These are phyloP conservation scores for Rhorus exstirpatorius DNA, from an alignment of 2,888 invertebrate genomes.

Conservation along the genomic window DNA sequence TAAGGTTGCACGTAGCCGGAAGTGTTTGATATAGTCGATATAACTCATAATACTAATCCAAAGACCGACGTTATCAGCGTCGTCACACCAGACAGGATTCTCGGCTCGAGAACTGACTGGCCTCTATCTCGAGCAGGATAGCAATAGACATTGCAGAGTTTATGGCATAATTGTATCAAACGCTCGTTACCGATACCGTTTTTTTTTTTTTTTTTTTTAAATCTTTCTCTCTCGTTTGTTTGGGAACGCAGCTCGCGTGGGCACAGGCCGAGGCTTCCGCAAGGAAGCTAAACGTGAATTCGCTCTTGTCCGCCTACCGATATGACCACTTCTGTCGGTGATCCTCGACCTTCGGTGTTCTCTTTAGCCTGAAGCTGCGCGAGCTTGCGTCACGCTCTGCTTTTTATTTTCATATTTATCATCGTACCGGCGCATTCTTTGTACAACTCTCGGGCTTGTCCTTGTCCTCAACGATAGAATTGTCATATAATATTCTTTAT, in stretches of 20 bases:
- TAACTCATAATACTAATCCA: background rate
- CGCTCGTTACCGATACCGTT: background rate
- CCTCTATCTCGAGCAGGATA: background rate
- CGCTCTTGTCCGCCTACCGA: constrained; percentile 22
- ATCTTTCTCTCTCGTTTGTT: no score
- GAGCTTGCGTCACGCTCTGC: constrained; percentile 69
- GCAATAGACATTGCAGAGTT: constrained; percentile 1
- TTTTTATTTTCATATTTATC: constrained; percentile 55
- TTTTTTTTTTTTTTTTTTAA: no score
- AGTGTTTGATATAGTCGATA: background rate
- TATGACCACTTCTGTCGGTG: constrained; percentile 18
- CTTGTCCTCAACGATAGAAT: constrained; percentile 21
- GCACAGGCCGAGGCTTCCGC: constrained; percentile 10
- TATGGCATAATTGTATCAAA: background rate
- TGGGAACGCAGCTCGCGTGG: constrained; percentile 1
- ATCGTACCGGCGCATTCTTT: constrained; percentile 8
- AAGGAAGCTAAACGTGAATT: constrained; percentile 30
- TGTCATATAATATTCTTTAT: background rate
- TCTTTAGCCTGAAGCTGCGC: constrained; percentile 44
- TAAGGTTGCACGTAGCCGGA: constrained; percentile 33
- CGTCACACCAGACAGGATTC: background rate
- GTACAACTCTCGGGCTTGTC: constrained; percentile 1
- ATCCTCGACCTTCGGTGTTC: constrained; percentile 54
- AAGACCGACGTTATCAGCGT: constrained; percentile 2
- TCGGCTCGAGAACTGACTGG: background rate